phyloP scores from a whole-genome alignment of 2,113 vertebrate genomes.

The Aleadryas rufinucha region DNA sequence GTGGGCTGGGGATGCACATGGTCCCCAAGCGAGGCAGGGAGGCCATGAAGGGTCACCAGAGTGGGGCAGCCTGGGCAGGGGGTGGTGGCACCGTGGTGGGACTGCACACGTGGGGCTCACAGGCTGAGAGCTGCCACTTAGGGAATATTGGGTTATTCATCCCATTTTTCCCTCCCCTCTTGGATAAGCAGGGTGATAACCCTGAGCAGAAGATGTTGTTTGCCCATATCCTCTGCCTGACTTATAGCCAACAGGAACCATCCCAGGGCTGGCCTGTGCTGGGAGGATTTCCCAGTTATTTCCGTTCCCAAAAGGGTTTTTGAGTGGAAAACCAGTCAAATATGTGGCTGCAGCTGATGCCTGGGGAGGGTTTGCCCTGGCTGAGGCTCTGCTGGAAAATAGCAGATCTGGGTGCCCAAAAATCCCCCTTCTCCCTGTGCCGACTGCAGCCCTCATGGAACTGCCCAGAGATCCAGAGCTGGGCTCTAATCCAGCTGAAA shows the following conservation, averaged over 20 bases:
- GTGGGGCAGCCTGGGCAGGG: neutral
- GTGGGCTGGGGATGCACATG: neutral
- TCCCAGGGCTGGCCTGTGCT: neutral
- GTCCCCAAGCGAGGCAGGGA: accelerated
- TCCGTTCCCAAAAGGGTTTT: neutral
- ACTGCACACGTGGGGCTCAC: neutral
- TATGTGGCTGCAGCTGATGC: neutral
- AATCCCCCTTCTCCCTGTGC: neutral
- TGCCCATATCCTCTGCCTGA: neutral
- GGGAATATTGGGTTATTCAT: neutral
- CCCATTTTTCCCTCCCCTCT: neutral
- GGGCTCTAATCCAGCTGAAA: neutral
- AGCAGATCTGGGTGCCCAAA: neutral
- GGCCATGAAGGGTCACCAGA: neutral
- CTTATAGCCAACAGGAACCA: neutral
- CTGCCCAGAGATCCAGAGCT: neutral
- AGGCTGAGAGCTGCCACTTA: neutral
- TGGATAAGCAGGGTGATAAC: neutral
- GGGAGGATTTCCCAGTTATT: neutral
- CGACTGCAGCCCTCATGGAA: neutral
- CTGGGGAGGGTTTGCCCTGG: neutral
- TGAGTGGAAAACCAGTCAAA: neutral
- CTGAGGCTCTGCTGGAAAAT: neutral
- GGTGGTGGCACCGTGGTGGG: neutral
- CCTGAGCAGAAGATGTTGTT: neutral